Base-by-base conservation (phyloP, 2,888 invertebrate genomes). In the Agrochola macilenta region DNA sequence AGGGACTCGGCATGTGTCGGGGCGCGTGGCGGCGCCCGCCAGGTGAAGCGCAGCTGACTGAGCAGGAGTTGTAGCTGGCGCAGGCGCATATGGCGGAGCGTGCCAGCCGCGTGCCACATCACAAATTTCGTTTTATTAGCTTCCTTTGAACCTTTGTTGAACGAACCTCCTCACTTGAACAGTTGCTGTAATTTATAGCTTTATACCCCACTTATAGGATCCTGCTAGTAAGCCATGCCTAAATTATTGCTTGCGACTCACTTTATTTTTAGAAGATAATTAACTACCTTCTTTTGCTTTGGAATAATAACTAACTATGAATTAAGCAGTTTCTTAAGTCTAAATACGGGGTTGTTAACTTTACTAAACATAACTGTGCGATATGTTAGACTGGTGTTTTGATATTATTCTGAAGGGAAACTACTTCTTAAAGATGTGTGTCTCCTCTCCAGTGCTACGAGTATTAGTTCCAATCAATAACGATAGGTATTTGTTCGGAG, bases 41-140 rank as follows among this genome's bases (percentile, higher is more conserved):
- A 95, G 95, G 94, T 95, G 95, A 81, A 58, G 58, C 87, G 89
- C 95, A 95, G 95, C 94, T 95, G 95, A 91, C 91, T 87, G 69
- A 43, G 39, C 35, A 54, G 69, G 83, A 82, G 85, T 78, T 78
- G 79, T 83, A 68, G 74, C 70, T 77, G 82, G 79, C 87, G 84
- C 86, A 74, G 78, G 87, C 87, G 87, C 93, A 92, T 89, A 92
- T 93, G 92, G 87, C 89, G 91, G 89, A 93, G 94, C 91, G 95
- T 95, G 94, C 91, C 93, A 84, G 93, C 93, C 96, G 93, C 95
- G 94, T 95, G 95, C 93, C 93, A 84, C 74, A 83, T 78, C 83
- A 88, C 85, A 89, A 84, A 90, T 92, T 86, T 86, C 80, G 88
- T 87, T 89, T 89, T 88, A 91, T 89, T 86, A 89, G 86, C 88